Base-by-base conservation (phyloP, 2,113 vertebrate genomes). In the Lipotes vexillifer region DNA sequence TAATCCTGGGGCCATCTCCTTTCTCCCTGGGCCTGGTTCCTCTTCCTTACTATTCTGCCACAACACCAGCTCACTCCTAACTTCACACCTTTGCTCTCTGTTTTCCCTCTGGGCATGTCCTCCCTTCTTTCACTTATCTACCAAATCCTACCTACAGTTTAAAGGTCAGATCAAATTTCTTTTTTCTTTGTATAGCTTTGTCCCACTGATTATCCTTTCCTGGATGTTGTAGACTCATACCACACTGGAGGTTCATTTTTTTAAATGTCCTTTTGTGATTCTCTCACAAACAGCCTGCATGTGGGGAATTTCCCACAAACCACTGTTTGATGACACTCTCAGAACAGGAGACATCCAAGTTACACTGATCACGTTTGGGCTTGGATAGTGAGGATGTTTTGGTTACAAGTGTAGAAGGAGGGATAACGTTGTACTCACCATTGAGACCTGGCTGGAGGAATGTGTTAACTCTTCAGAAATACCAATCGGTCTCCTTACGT, bases 21-120 rank as follows among this genome's bases (percentile, higher is more conserved):
- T 55, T 78, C 72, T 27, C 59, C 33, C 5, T 6, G 20, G 36
- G 11, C 27, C 27, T 49, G 52, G 23, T 7, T 29, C 44, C 65
- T 36, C 44, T 29, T 85, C 65, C 65, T 72, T 12, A 8, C 61
- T 41, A 0, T 12, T 2, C 65, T 8, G 5, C 27, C 25, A 1
- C 6, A 5, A 3, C 3, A 10, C 38, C 63, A 5, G 1, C 21
- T 33, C 1, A 0, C 25, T 31, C 7, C 5, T 31, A 2, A 17
- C 52, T 29, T 5, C 63, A 29, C 8, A 33, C 25, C 65, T 88
- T 55, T n/a, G 41, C 63, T 77, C 36, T 21, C 17, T 23, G 1
- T 29, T 15, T n/a, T 27, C 13, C 2, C 12, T 20, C 27, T 18
- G 66, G 31, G 20, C 6, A 15, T 2, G 12, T 4, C 31, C 18